Evolutionary conservation across 2,113 vertebrate genomes (phyloP), one percentile per base, ranked within the genome.

Genomic region (Sinocyclocheilus grahami): DNA sequence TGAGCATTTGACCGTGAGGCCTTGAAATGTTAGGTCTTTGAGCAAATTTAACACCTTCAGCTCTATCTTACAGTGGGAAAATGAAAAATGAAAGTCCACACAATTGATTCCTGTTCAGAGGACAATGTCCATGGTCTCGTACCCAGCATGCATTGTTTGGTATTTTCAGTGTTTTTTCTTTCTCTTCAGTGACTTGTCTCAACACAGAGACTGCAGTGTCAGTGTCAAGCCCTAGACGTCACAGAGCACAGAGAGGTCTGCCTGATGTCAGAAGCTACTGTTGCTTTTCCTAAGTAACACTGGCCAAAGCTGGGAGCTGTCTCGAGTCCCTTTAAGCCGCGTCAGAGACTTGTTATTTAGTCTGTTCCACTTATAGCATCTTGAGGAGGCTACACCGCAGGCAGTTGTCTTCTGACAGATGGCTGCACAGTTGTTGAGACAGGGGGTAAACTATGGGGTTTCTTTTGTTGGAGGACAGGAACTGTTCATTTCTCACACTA

Each of bases 371-470:
- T 87, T 87, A 63, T 71, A 82, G 85, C 53, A 75, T 89, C 87
- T 87, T 72, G 87, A 87, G 89, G 90, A 88, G 90, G 87, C 88
- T 62, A 84, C 87, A 91, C 93, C 89, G 33, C 84, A 88, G 93
- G 93, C 92, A 77, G 76, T 39, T 48, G 85, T 91, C 90, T 88
- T 85, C 86, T 86, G 85, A 91, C 94, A 95, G 94, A 95, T 95
- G 94, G 94, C 91, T 78, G 89, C 92, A 79, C 93, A 93, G 93
- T 93, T 91, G 93, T 87, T 91, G 92, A 92, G 92, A 92, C 90
- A 33, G 91, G 91, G 92, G 92, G 92, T 91, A 86, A 92, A 93
- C 78, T 39, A 89, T 88, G 42, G 89, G 90, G 89, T 78, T 63
- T 87, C 37, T 87, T 87, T 71, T 30, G 42, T 84, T 10, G 58